Evolutionary conservation across 2,888 invertebrate genomes (phyloP), one percentile per base, ranked within the genome.

Genomic region (Tubulanus polymorphus): DNA sequence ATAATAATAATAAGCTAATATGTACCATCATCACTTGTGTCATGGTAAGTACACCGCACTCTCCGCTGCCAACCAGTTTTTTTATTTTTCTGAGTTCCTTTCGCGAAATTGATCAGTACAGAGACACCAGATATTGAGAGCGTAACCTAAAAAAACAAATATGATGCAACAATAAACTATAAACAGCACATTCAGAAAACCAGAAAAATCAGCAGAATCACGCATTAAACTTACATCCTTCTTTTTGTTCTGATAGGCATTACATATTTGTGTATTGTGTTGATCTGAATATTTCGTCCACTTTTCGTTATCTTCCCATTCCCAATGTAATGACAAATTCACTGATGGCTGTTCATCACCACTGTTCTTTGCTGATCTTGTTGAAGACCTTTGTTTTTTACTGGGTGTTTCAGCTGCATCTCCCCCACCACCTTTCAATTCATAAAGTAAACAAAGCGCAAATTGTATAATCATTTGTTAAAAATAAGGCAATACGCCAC

Each of bases 31-130:
- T 20, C 29, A 2, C 26, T n/a, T 28, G 37, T 37, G 20, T 68
- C 68, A 37, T 64, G 57, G 6, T 68, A 47, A 20, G 65, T 63
- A 41, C 65, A 56, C 50, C 72, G 57, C 5, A 74, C 56, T 28
- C 68, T 56, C 51, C 72, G 64, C 57, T 73, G 69, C 69, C 68
- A 75, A 3, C 74, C 73, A 1, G 74, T 73, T 53, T 67, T 68
- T 55, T 69, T 74, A 56, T 73, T 75, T 55, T 74, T 75, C 64
- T 75, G 74, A 8, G 69, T 64, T 64, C 67, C 69, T 50, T 65
- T 66, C 12, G 68, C 68, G 56, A 75, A 64, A 26, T 61, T 59
- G 3, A 75, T 63, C 26, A 62, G 46, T 58, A 75, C 59, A 28
- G 63, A 64, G 1, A 62, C 62, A 5, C 62, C 63, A 18, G 15